A percentile compares a stretch with the other conserved stretches of the same genome.
Evolutionary conservation across 2,113 vertebrate genomes (phyloP).

Genomic region (Zootoca vivipara): DNA sequence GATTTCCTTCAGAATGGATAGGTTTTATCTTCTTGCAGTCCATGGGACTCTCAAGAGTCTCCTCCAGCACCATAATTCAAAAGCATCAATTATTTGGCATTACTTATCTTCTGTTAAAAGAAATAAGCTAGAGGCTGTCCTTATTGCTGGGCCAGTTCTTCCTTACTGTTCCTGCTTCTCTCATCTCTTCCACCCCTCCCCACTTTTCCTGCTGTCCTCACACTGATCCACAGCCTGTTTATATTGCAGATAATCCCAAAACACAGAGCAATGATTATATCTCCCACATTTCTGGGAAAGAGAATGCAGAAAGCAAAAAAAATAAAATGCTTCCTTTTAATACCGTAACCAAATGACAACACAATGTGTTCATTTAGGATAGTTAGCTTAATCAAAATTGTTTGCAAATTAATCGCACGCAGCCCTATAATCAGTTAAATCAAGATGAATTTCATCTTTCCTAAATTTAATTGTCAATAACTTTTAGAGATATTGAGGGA

Average conservation of each 20-base stretch:
- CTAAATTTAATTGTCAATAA: not conserved
- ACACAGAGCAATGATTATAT: not conserved
- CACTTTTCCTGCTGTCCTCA: not conserved
- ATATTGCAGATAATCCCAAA: not conserved
- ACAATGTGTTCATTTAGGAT: not conserved
- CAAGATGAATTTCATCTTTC: not conserved
- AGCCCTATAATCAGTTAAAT: too few species aligned
- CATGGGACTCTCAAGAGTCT: too few species aligned
- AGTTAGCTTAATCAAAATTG: not conserved
- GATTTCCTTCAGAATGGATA: too few species aligned
- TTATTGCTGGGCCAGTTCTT: not conserved
- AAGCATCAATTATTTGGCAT: too few species aligned
- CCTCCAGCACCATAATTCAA: too few species aligned
- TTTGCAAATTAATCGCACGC: not conserved
- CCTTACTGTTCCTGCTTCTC: not conserved
- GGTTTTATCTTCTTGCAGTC: too few species aligned
- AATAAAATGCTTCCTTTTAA: not conserved
- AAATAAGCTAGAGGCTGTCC: not conserved
- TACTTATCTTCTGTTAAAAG: not conserved
- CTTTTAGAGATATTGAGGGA: not conserved
- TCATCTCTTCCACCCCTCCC: not conserved
- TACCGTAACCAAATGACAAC: not conserved
- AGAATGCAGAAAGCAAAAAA: not conserved
- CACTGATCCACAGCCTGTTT: not conserved
- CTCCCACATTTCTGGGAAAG: not conserved